Base-by-base conservation (phyloP, 1,140 invertebrate species). In the Drosophila murphyi region DNA sequence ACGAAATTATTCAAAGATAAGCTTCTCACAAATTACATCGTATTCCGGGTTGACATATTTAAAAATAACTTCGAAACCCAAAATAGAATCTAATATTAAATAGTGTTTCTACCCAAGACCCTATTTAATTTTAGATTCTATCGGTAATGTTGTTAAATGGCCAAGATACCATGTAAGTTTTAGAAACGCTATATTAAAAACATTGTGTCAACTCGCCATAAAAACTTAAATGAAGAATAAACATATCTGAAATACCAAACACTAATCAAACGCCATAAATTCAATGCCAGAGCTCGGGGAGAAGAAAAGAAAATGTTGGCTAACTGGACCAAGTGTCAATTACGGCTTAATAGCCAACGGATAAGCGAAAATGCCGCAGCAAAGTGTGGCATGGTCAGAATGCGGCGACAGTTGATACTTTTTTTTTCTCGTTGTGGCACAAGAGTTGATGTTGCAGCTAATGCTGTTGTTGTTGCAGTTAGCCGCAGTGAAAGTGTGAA, bases 301-400 rank as follows among this genome's bases (percentile, higher is more conserved):
- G 20, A 70, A 47, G 41, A 64, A 67, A 61, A 61, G 32, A 57
- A 56, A 61, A 34, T 56, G 55, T 39, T 54, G 65, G 31, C 55
- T 48, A 77, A 60, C 74, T 76, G 67, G 60, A 78, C 77, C 73
- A 81, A 89, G 85, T 89, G 85, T 89, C 85, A 89, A 89, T 89
- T 89, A 89, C 85, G 85, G 78, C 74, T 60, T 88, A 83, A 89
- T 89, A 64, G 85, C 85, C 59, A 89, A 85, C 76, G 85, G 85
- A 89, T 89, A 80, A 85, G 80, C 85, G 54, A 89, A 89, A 88
- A 83, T 71, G 75, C 86, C 85, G 80, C 86, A 81, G 86, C 85
- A 89, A 89, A 89, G 85, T 85, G 80, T 80, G 78, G 74, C 87
- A 69, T 81, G 85, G 85, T 85, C 71, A 80, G 64, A 72, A 43